These are phyloP conservation scores for Pelodiscus sinensis DNA, from an alignment of 2,113 vertebrate species.

Conservation along the genomic window DNA sequence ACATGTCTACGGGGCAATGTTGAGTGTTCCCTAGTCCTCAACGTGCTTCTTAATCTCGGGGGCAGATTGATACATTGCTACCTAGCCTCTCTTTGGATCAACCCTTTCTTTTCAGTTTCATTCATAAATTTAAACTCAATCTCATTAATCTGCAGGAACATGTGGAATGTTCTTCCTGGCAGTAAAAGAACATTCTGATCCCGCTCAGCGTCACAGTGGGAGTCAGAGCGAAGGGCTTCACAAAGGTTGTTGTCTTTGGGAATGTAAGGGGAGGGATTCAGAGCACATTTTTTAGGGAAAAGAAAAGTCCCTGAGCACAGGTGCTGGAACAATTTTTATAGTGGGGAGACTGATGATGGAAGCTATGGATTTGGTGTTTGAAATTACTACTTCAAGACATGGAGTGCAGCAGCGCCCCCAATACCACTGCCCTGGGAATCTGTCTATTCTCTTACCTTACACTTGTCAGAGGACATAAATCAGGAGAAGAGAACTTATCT, in stretches of 20 bases:
- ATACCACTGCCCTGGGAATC: background rate
- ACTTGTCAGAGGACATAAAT: background rate
- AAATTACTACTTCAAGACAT: too few relatives aligned
- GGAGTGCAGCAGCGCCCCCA: too few relatives aligned
- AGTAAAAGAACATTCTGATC: background rate
- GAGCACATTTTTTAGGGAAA: background rate
- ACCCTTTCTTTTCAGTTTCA: background rate
- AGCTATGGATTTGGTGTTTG: too few relatives aligned
- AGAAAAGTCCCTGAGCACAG: background rate
- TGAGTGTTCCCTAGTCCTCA: background rate
- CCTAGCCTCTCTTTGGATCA: background rate
- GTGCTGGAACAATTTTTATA: too few relatives aligned
- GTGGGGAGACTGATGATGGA: too few relatives aligned
- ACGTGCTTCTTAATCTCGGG: background rate
- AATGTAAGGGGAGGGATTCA: background rate
- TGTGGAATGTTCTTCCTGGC: rapidly evolving
- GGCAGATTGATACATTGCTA: too few relatives aligned
- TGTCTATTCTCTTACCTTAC: background rate
- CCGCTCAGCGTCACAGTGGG: background rate
- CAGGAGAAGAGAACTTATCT: background rate
- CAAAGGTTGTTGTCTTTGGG: background rate
- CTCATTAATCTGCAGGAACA: rapidly evolving
- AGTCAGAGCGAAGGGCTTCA: rapidly evolving
- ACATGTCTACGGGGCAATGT: background rate
- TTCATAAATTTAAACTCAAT: background rate